Evolutionary conservation across 2,113 vertebrate genomes (phyloP).

Genomic region (Syngnathus typhle): DNA sequence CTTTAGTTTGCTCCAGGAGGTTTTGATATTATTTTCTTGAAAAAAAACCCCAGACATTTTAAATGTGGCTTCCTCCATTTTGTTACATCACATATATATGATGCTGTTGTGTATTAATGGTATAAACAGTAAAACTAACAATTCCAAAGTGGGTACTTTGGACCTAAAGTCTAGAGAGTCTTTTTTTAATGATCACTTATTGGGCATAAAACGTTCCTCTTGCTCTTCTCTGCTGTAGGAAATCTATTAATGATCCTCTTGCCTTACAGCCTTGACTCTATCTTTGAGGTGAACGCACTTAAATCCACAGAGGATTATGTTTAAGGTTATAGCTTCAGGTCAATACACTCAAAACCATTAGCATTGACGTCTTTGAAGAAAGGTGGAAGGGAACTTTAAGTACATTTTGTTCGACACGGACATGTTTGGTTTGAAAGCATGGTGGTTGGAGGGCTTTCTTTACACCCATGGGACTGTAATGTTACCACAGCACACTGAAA

Average conservation of each 20-base stretch:
- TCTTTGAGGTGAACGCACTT: slow-evolving; percentile 22
- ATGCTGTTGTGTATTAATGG: neutral
- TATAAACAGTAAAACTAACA: neutral
- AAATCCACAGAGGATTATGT: slow-evolving; percentile 23
- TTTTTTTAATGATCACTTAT: slow-evolving; percentile 9
- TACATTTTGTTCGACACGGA: slow-evolving; percentile 14
- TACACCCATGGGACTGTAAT: neutral
- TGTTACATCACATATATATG: neutral
- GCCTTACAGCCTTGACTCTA: slow-evolving; percentile 11
- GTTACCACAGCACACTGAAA: slow-evolving; percentile 19
- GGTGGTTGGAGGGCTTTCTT: neutral
- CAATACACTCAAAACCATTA: slow-evolving; percentile 21
- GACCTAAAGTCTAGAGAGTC: neutral
- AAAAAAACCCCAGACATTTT: no score
- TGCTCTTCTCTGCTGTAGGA: slow-evolving; percentile 5
- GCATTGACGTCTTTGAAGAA: slow-evolving; percentile 18
- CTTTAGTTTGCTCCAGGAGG: no score
- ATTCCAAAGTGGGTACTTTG: neutral
- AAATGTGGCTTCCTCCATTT: neutral
- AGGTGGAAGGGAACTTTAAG: slow-evolving; percentile 13
- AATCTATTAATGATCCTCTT: slow-evolving; percentile 24
- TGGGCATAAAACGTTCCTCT: slow-evolving; percentile 1
- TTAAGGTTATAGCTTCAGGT: slow-evolving; percentile 21
- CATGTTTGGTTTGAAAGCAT: slow-evolving; percentile 12
- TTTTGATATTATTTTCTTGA: no score